phyloP scores from a whole-genome alignment of 2,113 vertebrate species.

The Myrmecophaga tridactyla region DNA sequence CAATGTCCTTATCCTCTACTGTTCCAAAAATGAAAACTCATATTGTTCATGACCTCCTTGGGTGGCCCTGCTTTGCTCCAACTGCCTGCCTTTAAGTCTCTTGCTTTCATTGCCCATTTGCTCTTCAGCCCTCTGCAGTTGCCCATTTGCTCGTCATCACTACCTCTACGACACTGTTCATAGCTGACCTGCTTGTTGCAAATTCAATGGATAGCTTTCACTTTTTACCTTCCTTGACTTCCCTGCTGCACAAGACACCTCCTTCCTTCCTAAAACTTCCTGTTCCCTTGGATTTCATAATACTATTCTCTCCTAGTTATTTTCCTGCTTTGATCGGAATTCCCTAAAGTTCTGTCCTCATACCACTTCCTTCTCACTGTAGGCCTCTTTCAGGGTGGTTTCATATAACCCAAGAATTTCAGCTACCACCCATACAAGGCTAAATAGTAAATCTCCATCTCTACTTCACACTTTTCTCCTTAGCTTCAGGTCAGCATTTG shows the following conservation, averaged over 20 bases:
- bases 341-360: background rate
- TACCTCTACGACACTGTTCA: background rate
- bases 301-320: background rate
- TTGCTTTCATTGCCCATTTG: background rate
- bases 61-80: background rate
- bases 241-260: background rate
- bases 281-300: conserved; percentile 6
- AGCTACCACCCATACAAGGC: background rate
- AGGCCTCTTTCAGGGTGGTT: background rate
- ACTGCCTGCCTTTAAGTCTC: background rate
- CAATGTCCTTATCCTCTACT: background rate
- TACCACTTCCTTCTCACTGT: background rate
- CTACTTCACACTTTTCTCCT: background rate
- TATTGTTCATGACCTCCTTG: background rate
- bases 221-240: background rate
- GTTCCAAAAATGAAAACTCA: background rate
- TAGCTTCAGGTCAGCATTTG: background rate
- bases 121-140: background rate
- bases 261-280: background rate
- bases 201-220: background rate
- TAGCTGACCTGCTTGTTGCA: background rate
- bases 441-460: background rate
- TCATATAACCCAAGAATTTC: background rate
- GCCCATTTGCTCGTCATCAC: background rate
- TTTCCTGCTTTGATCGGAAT: background rate